Evolutionary conservation across 2,113 vertebrate genomes (phyloP).

Genomic region (Pseudonaja textilis): DNA sequence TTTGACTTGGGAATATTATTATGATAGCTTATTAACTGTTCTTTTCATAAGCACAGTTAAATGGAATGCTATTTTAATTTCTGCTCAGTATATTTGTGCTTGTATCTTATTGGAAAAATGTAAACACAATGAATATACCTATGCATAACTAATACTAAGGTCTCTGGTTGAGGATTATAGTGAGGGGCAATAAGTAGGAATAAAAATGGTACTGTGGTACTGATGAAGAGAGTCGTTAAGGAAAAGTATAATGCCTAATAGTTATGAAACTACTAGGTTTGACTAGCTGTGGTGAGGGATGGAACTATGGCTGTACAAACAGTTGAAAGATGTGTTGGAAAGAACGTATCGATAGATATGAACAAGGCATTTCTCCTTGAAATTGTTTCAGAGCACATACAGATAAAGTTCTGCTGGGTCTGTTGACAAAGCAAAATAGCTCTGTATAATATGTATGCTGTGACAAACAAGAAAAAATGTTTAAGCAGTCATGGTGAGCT

Average conservation of each 20-base stretch:
- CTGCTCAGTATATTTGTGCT: background rate
- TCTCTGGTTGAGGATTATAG: background rate
- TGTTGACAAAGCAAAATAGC: background rate
- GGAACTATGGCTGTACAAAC: background rate
- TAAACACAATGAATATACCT: background rate
- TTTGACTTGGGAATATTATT: background rate
- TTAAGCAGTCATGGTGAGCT: background rate
- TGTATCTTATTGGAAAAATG: background rate
- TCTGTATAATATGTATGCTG: background rate
- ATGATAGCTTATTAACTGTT: background rate
- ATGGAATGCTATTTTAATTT: background rate
- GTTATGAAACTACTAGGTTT: background rate
- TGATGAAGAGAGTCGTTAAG: background rate
- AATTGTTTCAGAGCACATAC: background rate
- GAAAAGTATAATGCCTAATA: background rate
- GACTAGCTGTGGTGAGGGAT: background rate
- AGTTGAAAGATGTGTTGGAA: background rate
- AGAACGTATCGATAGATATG: background rate
- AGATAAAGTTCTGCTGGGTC: background rate
- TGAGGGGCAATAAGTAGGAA: background rate
- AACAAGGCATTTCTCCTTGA: background rate
- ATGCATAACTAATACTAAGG: background rate
- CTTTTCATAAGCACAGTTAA: background rate
- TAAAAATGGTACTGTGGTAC: background rate
- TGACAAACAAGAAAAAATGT: background rate